phyloP scores from a whole-genome alignment of 1,140 invertebrate genomes.

The Drosophila arawakana region DNA sequence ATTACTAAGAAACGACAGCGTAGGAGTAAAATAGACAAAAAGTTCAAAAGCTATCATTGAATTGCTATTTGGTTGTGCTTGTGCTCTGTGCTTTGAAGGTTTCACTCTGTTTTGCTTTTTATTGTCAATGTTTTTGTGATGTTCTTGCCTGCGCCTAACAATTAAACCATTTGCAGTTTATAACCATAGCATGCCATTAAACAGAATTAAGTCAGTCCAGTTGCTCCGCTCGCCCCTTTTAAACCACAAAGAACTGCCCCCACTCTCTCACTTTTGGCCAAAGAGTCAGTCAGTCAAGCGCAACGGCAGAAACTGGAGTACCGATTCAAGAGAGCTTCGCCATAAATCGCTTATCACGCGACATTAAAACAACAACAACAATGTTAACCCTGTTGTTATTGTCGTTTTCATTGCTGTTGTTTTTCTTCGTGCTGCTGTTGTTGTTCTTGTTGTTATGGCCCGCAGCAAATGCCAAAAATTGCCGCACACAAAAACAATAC shows the following conservation, averaged over 20 bases:
- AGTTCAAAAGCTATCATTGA: constrained; percentile 15
- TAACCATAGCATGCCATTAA: constrained; percentile 78
- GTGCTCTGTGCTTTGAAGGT: not conserved
- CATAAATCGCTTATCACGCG: constrained; percentile 82
- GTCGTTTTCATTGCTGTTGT: constrained; percentile 30
- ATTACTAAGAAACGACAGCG: not conserved
- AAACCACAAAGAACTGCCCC: not conserved
- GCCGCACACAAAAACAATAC: constrained; percentile 80
- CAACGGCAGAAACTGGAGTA: constrained; percentile 72
- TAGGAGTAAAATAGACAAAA: not conserved
- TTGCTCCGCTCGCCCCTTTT: not conserved
- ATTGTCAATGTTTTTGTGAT: constrained; percentile 51
- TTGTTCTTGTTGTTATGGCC: constrained; percentile 36
- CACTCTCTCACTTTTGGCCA: constrained; percentile 13
- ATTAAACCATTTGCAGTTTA: constrained; percentile 81
- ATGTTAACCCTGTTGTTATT: constrained; percentile 58
- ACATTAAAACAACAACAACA: constrained; percentile 78
- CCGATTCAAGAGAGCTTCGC: constrained; percentile 74
- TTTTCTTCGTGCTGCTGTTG: constrained; percentile 38
- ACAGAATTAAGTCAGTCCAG: constrained; percentile 77
- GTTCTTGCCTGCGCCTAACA: constrained; percentile 53
- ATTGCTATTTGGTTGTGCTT: constrained; percentile 2
- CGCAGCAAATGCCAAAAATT: constrained; percentile 81
- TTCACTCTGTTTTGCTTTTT: constrained; percentile 28
- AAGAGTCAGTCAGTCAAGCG: constrained; percentile 67